Conservation (phyloP, 2,797 vertebrate genomes). For the Ara ararauna region DNA sequence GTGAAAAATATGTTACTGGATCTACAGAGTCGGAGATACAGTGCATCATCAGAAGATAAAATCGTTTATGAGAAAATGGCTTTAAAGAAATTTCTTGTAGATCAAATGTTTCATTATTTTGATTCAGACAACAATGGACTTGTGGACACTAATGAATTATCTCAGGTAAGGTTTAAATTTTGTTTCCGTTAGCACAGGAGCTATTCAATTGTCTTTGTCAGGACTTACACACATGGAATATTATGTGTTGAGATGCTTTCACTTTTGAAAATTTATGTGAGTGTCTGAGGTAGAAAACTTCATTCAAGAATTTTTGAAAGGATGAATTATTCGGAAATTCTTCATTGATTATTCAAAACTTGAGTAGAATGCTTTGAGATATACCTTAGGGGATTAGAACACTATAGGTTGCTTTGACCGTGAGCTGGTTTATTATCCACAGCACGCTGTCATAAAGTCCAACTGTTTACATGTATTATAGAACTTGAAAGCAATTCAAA, state of each 20-base stretch:
- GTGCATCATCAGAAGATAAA: constrained; percentile 76
- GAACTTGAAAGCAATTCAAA: neutral
- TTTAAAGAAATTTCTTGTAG: constrained; percentile 87
- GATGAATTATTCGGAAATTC: neutral
- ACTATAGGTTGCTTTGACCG: neutral
- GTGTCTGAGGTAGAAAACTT: neutral
- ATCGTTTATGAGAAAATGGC: constrained; percentile 80
- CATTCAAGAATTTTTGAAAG: neutral
- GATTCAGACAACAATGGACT: constrained; percentile 88
- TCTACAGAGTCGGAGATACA: constrained; percentile 85
- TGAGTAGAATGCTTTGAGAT: neutral
- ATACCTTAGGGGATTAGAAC: neutral
- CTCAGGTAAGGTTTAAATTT: constrained; percentile 83
- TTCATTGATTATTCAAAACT: neutral
- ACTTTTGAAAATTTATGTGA: neutral
- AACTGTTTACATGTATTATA: neutral
- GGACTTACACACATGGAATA: neutral
- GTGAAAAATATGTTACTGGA: constrained; percentile 90
- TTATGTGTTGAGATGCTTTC: neutral
- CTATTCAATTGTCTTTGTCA: neutral
- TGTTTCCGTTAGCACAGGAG: neutral
- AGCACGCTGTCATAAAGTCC: fast-evolving
- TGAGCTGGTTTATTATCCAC: neutral
- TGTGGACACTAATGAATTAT: constrained; percentile 89
- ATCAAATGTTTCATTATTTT: constrained; percentile 92